A percentile compares a stretch with the other conserved stretches of the same genome.
Evolutionary conservation across 2,113 vertebrate species (phyloP).

Genomic region (Triplophysa siluroides): DNA sequence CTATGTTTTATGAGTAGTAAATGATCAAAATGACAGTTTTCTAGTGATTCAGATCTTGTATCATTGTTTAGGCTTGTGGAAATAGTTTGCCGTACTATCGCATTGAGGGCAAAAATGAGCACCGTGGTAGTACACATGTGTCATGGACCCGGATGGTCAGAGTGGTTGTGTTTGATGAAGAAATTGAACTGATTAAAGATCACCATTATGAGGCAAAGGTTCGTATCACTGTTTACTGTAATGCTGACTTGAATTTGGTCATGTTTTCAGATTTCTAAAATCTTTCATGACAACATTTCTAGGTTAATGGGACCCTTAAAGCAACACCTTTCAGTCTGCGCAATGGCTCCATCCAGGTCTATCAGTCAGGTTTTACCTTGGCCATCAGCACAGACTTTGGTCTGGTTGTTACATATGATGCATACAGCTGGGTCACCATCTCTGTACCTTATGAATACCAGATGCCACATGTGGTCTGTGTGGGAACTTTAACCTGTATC

Average conservation of each 20-base stretch:
- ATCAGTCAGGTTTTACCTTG: constrained; percentile 61
- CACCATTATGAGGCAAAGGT: constrained; percentile 57
- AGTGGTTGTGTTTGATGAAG: constrained; percentile 57
- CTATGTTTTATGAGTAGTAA: too few species aligned
- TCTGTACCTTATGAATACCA: constrained; percentile 57
- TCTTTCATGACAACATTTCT: constrained; percentile 5
- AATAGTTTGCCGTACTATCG: constrained; percentile 48
- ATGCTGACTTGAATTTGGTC: background rate
- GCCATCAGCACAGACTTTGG: constrained; percentile 62
- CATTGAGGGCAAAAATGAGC: constrained; percentile 65
- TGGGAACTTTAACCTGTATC: constrained; percentile 59
- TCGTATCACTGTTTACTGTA: background rate
- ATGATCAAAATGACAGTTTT: too few species aligned
- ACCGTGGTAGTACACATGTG: constrained; percentile 54
- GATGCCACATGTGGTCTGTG: constrained; percentile 66
- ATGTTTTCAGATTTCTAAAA: background rate
- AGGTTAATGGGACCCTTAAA: constrained; percentile 64
- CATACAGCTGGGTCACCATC: constrained; percentile 53
- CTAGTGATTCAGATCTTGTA: background rate
- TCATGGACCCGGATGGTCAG: constrained; percentile 62
- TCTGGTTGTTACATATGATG: constrained; percentile 65
- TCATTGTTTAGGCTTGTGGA: constrained; percentile 50
- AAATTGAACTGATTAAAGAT: constrained; percentile 58
- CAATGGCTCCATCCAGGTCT: constrained; percentile 56
- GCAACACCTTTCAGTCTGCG: constrained; percentile 57